phyloP scores from a whole-genome alignment of 2,113 vertebrate genomes.

The Progne subis region DNA sequence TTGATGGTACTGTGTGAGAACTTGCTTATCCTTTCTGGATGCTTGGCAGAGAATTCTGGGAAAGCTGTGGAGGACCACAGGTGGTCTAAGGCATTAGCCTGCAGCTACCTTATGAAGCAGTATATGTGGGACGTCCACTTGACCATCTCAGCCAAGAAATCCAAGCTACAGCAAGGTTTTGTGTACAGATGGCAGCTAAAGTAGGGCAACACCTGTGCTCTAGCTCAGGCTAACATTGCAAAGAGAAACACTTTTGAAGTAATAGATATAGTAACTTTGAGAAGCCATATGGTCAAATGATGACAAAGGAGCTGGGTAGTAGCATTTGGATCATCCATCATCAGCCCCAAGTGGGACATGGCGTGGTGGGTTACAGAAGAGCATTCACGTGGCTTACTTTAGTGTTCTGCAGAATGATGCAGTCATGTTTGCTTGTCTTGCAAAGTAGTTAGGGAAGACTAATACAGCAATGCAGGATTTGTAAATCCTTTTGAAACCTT shows the following conservation, averaged over 20 bases:
- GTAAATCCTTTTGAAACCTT: not conserved
- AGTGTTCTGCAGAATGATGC: not conserved
- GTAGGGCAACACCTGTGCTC: constrained; percentile 48
- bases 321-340: not conserved
- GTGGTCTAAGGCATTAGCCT: not conserved
- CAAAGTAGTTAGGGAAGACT: not conserved
- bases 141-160: not conserved
- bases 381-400: not conserved
- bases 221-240: not conserved
- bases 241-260: not conserved
- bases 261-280: not conserved
- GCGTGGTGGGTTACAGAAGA: not conserved
- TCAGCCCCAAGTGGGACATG: accelerated
- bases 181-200: constrained; percentile 10
- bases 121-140: not conserved
- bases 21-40: not conserved
- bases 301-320: not conserved
- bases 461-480: not conserved
- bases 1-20: not conserved
- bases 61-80: not conserved
- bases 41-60: not conserved
- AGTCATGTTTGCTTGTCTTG: not conserved
- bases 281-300: not conserved
- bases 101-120: not conserved
- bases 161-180: not conserved